Conservation (phyloP, 1,140 invertebrate genomes). For the Diorhabda sublineata region DNA sequence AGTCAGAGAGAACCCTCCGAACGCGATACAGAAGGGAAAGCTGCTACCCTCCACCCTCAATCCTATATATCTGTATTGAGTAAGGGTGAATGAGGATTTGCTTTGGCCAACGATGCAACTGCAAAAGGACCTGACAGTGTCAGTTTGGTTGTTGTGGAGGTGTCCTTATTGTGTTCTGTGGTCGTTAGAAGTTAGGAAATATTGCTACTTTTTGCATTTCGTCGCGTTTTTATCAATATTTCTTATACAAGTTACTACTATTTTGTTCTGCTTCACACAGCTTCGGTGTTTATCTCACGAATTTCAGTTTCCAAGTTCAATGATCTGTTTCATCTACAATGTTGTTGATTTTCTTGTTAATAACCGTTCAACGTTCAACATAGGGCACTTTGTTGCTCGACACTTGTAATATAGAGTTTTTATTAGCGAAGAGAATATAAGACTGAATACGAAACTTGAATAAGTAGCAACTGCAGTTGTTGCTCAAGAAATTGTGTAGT, state of each 20-base stretch:
- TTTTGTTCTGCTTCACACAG: not conserved
- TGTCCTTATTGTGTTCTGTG: conserved; percentile 41
- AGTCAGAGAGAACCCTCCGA: conserved; percentile 34
- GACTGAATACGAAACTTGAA: not conserved
- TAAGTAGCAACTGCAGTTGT: not conserved
- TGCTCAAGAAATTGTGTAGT: not conserved
- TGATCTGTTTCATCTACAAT: too few relatives aligned
- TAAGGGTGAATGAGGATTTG: conserved; percentile 46
- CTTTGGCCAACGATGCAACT: conserved; percentile 42
- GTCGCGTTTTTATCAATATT: conserved; percentile 25
- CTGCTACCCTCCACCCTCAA: conserved; percentile 34
- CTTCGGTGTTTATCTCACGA: too few relatives aligned
- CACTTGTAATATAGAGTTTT: not conserved
- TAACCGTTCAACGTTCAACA: not conserved
- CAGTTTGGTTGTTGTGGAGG: conserved; percentile 47
- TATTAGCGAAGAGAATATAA: not conserved
- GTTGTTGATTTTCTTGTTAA: too few relatives aligned
- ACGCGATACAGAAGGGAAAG: conserved; percentile 34
- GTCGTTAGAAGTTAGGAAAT: conserved; percentile 36
- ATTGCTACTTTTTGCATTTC: not conserved
- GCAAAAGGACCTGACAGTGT: conserved; percentile 43
- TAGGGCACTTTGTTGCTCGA: not conserved
- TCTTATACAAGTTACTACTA: not conserved
- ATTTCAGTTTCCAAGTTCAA: too few relatives aligned
- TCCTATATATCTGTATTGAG: conserved; percentile 47